These are phyloP conservation scores for Nycticorax nycticorax DNA, from an alignment of 2,113 vertebrate genomes.

Conservation along the genomic window DNA sequence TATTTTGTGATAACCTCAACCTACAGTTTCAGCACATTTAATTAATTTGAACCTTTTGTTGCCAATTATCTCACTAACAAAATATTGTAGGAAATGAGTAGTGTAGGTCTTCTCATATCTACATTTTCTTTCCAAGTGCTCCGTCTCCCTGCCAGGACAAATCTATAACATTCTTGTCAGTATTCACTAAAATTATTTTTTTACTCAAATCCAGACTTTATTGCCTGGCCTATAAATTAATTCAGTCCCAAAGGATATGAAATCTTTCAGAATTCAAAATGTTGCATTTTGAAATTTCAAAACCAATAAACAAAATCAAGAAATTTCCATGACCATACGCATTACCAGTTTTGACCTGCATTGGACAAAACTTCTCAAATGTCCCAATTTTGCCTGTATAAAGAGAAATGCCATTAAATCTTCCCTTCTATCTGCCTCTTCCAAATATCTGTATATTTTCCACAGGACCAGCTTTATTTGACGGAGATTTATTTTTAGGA, in stretches of 20 bases:
- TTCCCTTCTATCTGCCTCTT: background rate
- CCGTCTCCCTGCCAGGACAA: background rate
- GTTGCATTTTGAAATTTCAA: background rate
- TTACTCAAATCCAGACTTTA: background rate
- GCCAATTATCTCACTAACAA: background rate
- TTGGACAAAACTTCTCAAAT: background rate
- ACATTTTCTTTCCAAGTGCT: background rate
- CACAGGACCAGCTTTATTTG: background rate
- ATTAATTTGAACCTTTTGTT: background rate
- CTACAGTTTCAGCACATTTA: background rate
- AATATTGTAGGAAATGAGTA: background rate
- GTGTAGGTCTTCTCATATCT: background rate
- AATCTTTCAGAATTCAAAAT: background rate
- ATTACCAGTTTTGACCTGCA: background rate
- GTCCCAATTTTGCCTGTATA: background rate
- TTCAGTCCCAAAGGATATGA: background rate
- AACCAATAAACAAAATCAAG: background rate
- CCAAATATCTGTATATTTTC: background rate
- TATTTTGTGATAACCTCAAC: background rate
- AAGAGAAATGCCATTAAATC: background rate
- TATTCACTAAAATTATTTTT: background rate
- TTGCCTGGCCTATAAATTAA: background rate
- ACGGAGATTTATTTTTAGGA: background rate
- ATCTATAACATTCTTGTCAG: background rate
- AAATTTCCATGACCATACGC: rapidly evolving